Evolutionary conservation across 2,888 invertebrate species (phyloP).

Genomic region (Cyclophora punctaria): DNA sequence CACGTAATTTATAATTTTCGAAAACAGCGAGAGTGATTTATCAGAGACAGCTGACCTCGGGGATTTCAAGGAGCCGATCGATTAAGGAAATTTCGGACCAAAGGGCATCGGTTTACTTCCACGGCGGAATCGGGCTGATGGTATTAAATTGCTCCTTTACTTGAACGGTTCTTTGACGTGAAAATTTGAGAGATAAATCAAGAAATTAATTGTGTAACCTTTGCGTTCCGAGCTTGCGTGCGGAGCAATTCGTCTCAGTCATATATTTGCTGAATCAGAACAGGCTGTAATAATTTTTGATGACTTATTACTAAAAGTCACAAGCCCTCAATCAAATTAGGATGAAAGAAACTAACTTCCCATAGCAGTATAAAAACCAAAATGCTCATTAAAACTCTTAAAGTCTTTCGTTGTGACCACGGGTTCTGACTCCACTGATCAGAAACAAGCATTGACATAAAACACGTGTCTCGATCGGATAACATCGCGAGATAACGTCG

Average conservation of each 20-base stretch:
- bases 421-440: no score
- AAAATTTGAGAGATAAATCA: constrained; percentile 55
- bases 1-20: no score
- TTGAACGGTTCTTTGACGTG: constrained; percentile 29
- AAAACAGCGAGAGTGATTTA: constrained; percentile 12
- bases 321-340: no score
- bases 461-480: not conserved
- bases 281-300: constrained; percentile 45
- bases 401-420: no score
- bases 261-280: constrained; percentile 16
- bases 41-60: constrained; percentile 10
- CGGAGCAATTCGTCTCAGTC: constrained; percentile 37
- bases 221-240: constrained; percentile 48
- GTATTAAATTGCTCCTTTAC: constrained; percentile 17
- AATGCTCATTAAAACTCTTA: no score
- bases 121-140: constrained; percentile 8
- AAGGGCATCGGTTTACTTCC: constrained; percentile 4
- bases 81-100: constrained; percentile 7
- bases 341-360: no score
- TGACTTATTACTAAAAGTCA: constrained; percentile 3
- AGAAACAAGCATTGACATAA: no score
- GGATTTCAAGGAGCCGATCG: constrained; percentile 14
- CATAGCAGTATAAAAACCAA: no score
- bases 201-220: constrained; percentile 46
- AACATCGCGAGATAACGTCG: constrained; percentile 2